Evolutionary conservation across 2,113 vertebrate genomes (phyloP), one percentile per base, ranked within the genome.

Genomic region (Mustela nigripes): DNA sequence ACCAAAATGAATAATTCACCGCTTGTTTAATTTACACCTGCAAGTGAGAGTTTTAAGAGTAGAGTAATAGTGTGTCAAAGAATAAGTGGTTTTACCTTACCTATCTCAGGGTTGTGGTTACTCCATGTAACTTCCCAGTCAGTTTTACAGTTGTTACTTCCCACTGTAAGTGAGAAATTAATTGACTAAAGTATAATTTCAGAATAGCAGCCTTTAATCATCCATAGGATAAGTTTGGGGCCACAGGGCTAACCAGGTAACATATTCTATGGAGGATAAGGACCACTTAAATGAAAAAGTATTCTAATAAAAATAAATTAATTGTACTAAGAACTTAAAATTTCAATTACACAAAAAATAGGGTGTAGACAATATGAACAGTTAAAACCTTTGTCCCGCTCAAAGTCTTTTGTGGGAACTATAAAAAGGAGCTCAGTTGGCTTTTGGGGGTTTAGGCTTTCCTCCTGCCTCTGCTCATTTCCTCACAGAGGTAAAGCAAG

Each of bases 101-200:
- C 26, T 85, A n/a, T 50, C 16, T 65, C 42, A 79, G 92, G 45
- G 8, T 8, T 86, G 65, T 73, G 36, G 56, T 81, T 36, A 88
- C 63, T 80, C 53, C 69, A 93, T 60, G 58, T 56, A 42, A 94
- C 76, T 89, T 88, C 33, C 36, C 60, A 56, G 67, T 79, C 60
- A 60, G 62, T 79, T 95, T 90, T 88, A 69, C 15, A 60, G 80
- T 82, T 50, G 62, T 89, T 71, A 26, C 26, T 96, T 97, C 78
- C 21, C 60, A 95, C 67, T 87, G 7, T n/a, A 85, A 80, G 73
- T 48, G 69, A 94, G 86, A 91, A 94, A 82, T 8, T 60, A 80
- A 82, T 28, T 50, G 79, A 45, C 42, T 36, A 82, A 3, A 87
- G 45, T 6, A 24, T 87, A 56, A 74, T 78, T 95, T 97, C 74